Percentiles rank a stretch among this genome's conserved stretches.
Conservation (phyloP, 2,113 vertebrate genomes). For the Caranx melampygus region DNA sequence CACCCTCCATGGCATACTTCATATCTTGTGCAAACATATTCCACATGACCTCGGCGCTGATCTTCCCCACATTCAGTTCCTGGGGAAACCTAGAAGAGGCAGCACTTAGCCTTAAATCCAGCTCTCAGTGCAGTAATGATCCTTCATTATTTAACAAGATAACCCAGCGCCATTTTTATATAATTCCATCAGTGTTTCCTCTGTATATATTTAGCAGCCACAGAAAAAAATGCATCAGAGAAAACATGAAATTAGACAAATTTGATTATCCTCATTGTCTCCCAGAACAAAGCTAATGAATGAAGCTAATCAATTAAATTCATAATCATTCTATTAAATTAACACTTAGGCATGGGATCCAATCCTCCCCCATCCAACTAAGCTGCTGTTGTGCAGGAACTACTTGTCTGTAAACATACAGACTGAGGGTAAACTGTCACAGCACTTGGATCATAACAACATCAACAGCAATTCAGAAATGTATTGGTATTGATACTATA, state of each 20-base stretch:
- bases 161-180: slow-evolving; percentile 28
- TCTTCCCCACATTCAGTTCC: slow-evolving; percentile 96
- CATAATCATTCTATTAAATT: slow-evolving; percentile 2
- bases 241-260: not conserved
- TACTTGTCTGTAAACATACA: slow-evolving; percentile 1
- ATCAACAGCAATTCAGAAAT: not conserved
- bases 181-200: slow-evolving; percentile 35
- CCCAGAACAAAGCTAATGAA: slow-evolving; percentile 9
- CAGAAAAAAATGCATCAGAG: slow-evolving; percentile 16
- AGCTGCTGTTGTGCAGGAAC: slow-evolving; percentile 5
- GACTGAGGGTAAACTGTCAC: not conserved
- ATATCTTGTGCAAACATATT: slow-evolving; percentile 99
- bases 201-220: slow-evolving; percentile 24
- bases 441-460: not conserved
- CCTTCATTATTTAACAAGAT: slow-evolving; percentile 48
- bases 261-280: slow-evolving; percentile 14
- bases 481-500: not conserved
- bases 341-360: not conserved
- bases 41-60: slow-evolving; percentile 99
- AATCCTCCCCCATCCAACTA: not conserved
- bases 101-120: slow-evolving; percentile 24
- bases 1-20: slow-evolving; percentile 99
- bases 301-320: slow-evolving; percentile 8
- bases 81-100: slow-evolving; percentile 88
- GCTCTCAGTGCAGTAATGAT: slow-evolving; percentile 6